phyloP scores from a whole-genome alignment of 1,140 invertebrate species.

The Drosophila tsacasi region DNA sequence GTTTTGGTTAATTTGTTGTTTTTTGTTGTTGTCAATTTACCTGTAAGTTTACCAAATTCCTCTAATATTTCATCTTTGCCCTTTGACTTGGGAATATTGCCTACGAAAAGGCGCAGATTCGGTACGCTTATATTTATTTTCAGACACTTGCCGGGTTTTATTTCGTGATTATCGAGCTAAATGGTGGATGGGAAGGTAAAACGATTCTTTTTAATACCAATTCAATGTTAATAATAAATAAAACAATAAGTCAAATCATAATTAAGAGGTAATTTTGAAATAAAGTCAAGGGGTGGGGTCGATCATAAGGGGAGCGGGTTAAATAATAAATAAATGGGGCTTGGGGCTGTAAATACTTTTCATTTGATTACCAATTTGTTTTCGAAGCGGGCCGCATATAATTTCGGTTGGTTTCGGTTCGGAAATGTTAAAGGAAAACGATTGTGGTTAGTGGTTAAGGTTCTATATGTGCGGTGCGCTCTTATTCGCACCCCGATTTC shows the following conservation, averaged over 20 bases:
- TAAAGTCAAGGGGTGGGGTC: conserved; percentile 2
- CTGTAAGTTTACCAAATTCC: conserved; percentile 99
- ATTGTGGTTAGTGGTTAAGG: conserved; percentile 49
- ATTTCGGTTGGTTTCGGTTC: conserved; percentile 33
- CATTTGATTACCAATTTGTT: conserved; percentile 67
- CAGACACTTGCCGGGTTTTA: conserved; percentile 99
- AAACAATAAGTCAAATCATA: conserved; percentile 50
- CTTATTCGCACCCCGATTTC: conserved; percentile 28
- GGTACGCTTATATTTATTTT: conserved; percentile 99
- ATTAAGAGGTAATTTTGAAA: conserved; percentile 45
- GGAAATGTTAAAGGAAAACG: conserved; percentile 67
- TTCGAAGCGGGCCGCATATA: conserved; percentile 51
- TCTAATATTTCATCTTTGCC: conserved; percentile 99
- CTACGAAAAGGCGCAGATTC: conserved; percentile 99
- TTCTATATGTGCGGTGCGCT: conserved; percentile 3
- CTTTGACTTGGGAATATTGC: conserved; percentile 99
- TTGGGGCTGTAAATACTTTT: conserved; percentile 23
- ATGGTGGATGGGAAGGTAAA: conserved; percentile 87
- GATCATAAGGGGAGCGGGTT: conserved; percentile 8
- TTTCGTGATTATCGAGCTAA: conserved; percentile 99
- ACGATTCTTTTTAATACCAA: conserved; percentile 74
- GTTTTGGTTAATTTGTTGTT: conserved; percentile 86
- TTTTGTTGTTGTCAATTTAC: conserved; percentile 88
- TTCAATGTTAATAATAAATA: conserved; percentile 68
- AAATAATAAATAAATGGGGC: conserved; percentile 25